Conservation (phyloP, 2,797 vertebrate genomes). For the Columba guinea region DNA sequence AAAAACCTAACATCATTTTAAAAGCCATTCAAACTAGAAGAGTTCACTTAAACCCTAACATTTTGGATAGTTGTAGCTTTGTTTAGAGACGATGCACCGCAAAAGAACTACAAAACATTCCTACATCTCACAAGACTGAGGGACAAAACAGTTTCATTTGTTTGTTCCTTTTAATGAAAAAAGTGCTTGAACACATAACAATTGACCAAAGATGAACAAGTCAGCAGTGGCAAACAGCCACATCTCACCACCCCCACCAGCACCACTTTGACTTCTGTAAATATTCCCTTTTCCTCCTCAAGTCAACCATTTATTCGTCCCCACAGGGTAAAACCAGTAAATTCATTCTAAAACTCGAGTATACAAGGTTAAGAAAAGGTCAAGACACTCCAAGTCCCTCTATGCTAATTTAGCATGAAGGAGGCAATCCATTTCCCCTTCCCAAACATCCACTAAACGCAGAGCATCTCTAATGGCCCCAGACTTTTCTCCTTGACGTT, state of each 20-base stretch:
- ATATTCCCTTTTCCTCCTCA: neutral
- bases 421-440: slow-evolving; percentile 33
- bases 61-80: neutral
- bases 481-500: slow-evolving; percentile 16
- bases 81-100: neutral
- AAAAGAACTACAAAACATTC: neutral
- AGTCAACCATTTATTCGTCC: neutral
- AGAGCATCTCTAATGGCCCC: slow-evolving; percentile 38
- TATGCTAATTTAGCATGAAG: slow-evolving; percentile 48
- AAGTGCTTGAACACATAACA: neutral
- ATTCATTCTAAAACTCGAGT: neutral
- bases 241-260: neutral
- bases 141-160: neutral
- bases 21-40: neutral
- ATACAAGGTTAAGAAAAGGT: slow-evolving; percentile 57
- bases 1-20: neutral
- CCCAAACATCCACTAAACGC: slow-evolving; percentile 34
- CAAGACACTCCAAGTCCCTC: slow-evolving; percentile 9
- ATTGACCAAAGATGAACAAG: neutral
- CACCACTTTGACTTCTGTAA: neutral
- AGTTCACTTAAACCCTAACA: neutral
- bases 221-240: neutral
- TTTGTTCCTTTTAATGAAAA: neutral
- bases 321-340: neutral
- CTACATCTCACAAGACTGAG: neutral